A percentile compares a stretch with the other conserved stretches of the same genome.
These are phyloP conservation scores for Megathymus violae DNA, from an alignment of 1,140 invertebrate genomes.

Conservation along the genomic window DNA sequence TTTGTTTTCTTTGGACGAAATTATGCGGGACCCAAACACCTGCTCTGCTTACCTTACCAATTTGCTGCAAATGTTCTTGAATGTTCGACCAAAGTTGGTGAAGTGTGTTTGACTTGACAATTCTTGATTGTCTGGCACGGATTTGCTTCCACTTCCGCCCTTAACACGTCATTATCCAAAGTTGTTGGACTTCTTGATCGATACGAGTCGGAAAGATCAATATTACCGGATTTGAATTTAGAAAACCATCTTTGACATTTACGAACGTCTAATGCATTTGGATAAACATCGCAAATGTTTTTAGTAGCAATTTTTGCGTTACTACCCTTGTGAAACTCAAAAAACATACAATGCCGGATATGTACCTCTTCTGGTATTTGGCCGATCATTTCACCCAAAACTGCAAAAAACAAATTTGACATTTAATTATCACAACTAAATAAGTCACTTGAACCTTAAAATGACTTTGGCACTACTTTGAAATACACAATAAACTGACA, in stretches of 20 bases:
- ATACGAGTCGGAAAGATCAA: constrained; percentile 5
- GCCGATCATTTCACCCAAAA: no score
- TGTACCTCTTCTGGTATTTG: no score
- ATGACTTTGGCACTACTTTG: no score
- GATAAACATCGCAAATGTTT: neutral
- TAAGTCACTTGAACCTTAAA: no score
- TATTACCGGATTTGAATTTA: neutral
- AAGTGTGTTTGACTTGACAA: constrained; percentile 9
- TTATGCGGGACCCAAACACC: constrained; percentile 28
- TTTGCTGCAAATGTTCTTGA: constrained; percentile 16
- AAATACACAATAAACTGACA: constrained; percentile 8
- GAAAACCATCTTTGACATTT: constrained; percentile 7
- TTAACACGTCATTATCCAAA: neutral
- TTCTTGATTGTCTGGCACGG: constrained; percentile 19
- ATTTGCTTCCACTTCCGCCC: constrained; percentile 24
- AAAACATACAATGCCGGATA: no score
- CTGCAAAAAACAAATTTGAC: no score
- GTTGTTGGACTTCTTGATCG: constrained; percentile 4
- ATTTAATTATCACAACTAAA: no score
- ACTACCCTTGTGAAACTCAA: no score
- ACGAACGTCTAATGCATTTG: neutral
- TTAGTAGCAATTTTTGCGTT: no score
- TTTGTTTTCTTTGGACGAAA: constrained; percentile 29
- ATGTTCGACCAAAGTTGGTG: constrained; percentile 21
- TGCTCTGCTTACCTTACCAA: constrained; percentile 17